These are phyloP conservation scores for Magallana angulata DNA, from an alignment of 1,140 invertebrate genomes.

Conservation along the genomic window DNA sequence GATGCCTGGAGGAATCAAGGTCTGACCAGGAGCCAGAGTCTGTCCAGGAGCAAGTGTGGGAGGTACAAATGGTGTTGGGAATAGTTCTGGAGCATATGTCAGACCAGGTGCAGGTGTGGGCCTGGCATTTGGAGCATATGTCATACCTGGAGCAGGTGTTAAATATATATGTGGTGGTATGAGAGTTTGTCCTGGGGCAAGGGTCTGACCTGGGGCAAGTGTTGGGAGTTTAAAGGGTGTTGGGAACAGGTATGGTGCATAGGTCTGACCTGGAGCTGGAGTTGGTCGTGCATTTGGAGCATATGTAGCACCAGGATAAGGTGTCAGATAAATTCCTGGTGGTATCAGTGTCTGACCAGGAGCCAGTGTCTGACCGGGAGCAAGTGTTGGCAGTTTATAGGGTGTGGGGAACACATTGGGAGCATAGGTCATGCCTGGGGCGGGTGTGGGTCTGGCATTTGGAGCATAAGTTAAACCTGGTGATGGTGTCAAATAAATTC, in stretches of 20 bases:
- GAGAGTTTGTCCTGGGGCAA: conserved; percentile 33
- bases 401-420: conserved; percentile 56
- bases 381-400: conserved; percentile 46
- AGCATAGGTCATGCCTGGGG: conserved; percentile 39
- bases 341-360: conserved; percentile 45
- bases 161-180: conserved; percentile 40
- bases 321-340: conserved; percentile 50
- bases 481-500: conserved; percentile 47
- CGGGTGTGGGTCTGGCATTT: conserved; percentile 32
- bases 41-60: conserved; percentile 55
- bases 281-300: conserved; percentile 51
- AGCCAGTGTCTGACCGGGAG: conserved; percentile 42
- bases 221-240: conserved; percentile 44
- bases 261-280: conserved; percentile 45
- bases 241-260: conserved; percentile 45
- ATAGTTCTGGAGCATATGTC: conserved; percentile 63
- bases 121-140: conserved; percentile 42
- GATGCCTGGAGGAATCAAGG: conserved; percentile 48
- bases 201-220: conserved; percentile 33
- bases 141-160: conserved; percentile 44
- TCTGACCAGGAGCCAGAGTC: conserved; percentile 43
- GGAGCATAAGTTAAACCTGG: conserved; percentile 49
- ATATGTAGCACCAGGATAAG: conserved; percentile 54
- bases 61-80: conserved; percentile 60
- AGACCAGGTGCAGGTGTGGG: conserved; percentile 58